Evolutionary conservation across 1,140 invertebrate genomes (phyloP).

Genomic region (Zaprionus inermis): DNA sequence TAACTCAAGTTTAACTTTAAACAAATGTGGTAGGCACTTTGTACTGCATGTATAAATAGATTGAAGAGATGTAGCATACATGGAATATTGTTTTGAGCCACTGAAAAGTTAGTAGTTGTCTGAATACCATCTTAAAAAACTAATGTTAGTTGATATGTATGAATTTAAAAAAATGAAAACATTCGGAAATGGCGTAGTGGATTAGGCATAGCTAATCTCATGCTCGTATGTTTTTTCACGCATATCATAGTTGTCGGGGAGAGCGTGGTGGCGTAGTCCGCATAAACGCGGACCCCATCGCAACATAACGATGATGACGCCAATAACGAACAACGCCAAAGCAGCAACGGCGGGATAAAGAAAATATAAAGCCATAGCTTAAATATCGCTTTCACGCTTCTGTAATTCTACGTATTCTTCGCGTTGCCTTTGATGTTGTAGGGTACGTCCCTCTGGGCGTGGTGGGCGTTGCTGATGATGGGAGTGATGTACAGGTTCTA

Average conservation of each 20-base stretch:
- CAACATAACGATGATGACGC: slow-evolving; percentile 90
- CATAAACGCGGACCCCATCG: slow-evolving; percentile 89
- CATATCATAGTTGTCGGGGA: slow-evolving; percentile 87
- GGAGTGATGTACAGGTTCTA: slow-evolving; percentile 61
- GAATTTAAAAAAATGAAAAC: slow-evolving; percentile 32
- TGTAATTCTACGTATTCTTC: slow-evolving; percentile 91
- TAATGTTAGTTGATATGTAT: slow-evolving; percentile 47
- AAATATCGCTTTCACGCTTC: slow-evolving; percentile 93
- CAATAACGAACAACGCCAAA: slow-evolving; percentile 89
- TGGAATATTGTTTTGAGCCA: slow-evolving; percentile 25
- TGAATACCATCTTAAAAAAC: slow-evolving; percentile 20
- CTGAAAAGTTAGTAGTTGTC: slow-evolving; percentile 43
- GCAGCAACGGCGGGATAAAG: slow-evolving; percentile 90
- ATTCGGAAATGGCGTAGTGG: slow-evolving; percentile 23
- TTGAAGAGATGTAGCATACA: slow-evolving; percentile 2
- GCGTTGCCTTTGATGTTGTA: slow-evolving; percentile 78
- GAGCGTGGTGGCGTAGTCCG: slow-evolving; percentile 87
- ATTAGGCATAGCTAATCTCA: slow-evolving; percentile 86
- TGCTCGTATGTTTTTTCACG: slow-evolving; percentile 87
- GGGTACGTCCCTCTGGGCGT: slow-evolving; percentile 74
- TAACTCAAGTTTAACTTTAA: slow-evolving; percentile 12
- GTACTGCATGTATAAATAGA: slow-evolving; percentile 57
- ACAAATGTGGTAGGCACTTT: slow-evolving; percentile 40
- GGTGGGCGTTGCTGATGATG: slow-evolving; percentile 76
- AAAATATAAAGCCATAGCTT: slow-evolving; percentile 88